These are phyloP conservation scores for Chydorus sphaericus DNA, from an alignment of 2,888 invertebrate genomes.

Conservation along the genomic window DNA sequence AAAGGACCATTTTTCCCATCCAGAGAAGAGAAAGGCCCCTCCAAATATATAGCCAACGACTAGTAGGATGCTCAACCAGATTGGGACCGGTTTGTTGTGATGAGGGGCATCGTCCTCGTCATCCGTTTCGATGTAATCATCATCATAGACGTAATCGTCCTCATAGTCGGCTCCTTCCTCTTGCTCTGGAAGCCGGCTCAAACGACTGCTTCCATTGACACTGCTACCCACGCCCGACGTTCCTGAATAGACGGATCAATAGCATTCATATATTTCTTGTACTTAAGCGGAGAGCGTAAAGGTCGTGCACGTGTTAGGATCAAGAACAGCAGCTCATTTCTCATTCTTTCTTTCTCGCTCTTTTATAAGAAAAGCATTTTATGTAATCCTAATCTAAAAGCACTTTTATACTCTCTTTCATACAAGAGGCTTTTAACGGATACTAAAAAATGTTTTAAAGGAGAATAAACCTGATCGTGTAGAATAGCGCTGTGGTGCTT, in stretches of 20 bases:
- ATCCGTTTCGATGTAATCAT: conserved; percentile 25
- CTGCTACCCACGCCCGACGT: not conserved
- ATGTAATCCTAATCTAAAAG: too few species aligned
- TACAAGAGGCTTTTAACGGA: too few species aligned
- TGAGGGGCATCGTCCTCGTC: conserved; percentile 22
- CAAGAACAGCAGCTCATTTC: too few species aligned
- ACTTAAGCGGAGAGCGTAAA: too few species aligned
- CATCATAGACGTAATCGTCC: conserved; percentile 34
- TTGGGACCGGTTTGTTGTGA: conserved; percentile 58
- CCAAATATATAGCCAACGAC: conserved; percentile 80
- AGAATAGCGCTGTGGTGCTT: conserved; percentile 16
- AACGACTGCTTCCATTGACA: conserved; percentile 15
- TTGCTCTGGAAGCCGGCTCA: conserved; percentile 20
- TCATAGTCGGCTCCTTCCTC: conserved; percentile 33
- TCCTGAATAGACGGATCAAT: conserved; percentile 5
- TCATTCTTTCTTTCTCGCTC: too few species aligned
- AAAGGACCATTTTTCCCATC: conserved; percentile 75
- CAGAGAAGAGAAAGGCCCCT: conserved; percentile 69
- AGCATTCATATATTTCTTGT: too few species aligned
- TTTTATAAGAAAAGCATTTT: too few species aligned
- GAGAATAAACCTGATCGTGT: conserved; percentile 17
- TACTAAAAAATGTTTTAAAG: too few species aligned
- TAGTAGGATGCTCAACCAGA: conserved; percentile 36
- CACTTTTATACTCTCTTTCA: too few species aligned
- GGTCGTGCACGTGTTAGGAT: too few species aligned